A percentile compares a stretch with the other conserved stretches of the same genome.
Conservation (phyloP, 2,888 invertebrate species). For the Kryphioiulus occultus region DNA sequence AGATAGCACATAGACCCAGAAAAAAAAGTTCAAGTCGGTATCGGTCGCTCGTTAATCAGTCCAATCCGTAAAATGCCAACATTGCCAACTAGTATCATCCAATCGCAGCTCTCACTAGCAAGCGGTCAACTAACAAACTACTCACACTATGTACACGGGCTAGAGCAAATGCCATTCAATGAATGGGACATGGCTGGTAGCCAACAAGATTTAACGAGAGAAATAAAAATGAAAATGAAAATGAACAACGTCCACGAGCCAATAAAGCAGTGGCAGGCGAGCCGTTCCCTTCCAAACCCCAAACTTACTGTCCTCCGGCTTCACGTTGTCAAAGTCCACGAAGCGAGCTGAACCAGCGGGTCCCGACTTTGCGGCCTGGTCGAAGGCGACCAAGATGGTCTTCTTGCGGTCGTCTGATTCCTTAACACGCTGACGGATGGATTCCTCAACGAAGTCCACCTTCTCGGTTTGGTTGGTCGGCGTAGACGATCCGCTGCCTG, state of each 20-base stretch:
- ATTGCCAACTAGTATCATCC: neutral
- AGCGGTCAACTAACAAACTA: slow-evolving; percentile 34
- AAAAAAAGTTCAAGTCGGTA: neutral
- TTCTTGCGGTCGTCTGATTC: slow-evolving; percentile 57
- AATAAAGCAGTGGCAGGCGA: neutral
- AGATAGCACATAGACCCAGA: neutral
- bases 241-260: neutral
- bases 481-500: slow-evolving; percentile 46
- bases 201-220: neutral
- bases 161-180: neutral
- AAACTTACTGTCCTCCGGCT: slow-evolving; percentile 56
- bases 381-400: slow-evolving; percentile 57
- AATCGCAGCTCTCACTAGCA: slow-evolving; percentile 32
- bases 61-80: slow-evolving; percentile 14
- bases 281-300: neutral
- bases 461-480: slow-evolving; percentile 49
- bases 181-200: neutral
- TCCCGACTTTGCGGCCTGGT: slow-evolving; percentile 57
- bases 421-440: slow-evolving; percentile 54
- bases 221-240: neutral
- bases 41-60: neutral
- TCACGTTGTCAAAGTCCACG: slow-evolving; percentile 57
- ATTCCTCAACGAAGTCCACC: slow-evolving; percentile 57
- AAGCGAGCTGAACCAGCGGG: slow-evolving; percentile 56
- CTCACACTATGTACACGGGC: neutral